Percentiles rank a stretch among this genome's conserved stretches.
These are phyloP conservation scores for Holothuria scabra DNA, from an alignment of 53 echinoderm and acorn worm species.

Conservation along the genomic window DNA sequence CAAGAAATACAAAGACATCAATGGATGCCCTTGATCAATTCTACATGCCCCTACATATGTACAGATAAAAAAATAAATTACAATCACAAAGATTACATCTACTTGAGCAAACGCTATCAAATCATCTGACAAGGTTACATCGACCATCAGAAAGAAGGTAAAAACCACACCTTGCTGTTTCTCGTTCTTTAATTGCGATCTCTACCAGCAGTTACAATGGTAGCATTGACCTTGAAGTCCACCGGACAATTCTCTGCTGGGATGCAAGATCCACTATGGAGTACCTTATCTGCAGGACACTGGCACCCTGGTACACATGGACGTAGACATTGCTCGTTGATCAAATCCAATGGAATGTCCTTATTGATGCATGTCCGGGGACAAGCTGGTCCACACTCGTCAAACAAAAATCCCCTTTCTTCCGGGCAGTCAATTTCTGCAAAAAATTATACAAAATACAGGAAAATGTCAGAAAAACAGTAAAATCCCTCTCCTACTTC, in stretches of 20 bases:
- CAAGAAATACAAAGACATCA: too few species aligned
- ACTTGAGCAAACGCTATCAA: too few species aligned
- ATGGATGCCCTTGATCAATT: too few species aligned
- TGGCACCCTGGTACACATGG: conserved; percentile 90
- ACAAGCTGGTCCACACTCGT: conserved; percentile 90
- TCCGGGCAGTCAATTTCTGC: conserved; percentile 90
- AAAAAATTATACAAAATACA: conserved; percentile 1
- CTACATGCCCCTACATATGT: too few species aligned
- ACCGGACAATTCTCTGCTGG: conserved; percentile 63
- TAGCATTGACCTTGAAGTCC: conserved; percentile 73
- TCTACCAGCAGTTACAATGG: conserved; percentile 54
- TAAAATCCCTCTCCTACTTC: not conserved
- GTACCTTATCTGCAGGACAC: conserved; percentile 76
- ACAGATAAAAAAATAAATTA: too few species aligned
- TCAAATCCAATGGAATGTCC: conserved; percentile 56
- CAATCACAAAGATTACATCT: too few species aligned
- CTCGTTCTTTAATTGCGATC: not conserved
- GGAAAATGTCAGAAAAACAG: not conserved
- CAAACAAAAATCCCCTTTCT: conserved; percentile 33
- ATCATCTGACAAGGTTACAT: too few species aligned
- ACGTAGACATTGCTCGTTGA: conserved; percentile 78
- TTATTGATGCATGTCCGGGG: conserved; percentile 85
- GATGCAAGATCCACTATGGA: conserved; percentile 83
- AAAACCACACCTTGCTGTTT: too few species aligned
- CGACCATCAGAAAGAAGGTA: too few species aligned